Conservation (phyloP, 2,113 vertebrate genomes). For the crab-eating macaque (Macaca fascicularis) region T2T-MFA8v1.1 NC_088376.1:79262001-79262500, state of each 20-base stretch:
- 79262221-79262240: slow-evolving; percentile 15
- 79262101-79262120: background rate
- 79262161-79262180: background rate
- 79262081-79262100: background rate
- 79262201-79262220: background rate
- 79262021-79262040: background rate
- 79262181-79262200: background rate
- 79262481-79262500: slow-evolving; percentile 7
- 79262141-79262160: too few relatives aligned
- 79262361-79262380: background rate
- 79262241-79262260: background rate
- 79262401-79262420: background rate
- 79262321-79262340: background rate
- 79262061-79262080: background rate
- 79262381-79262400: background rate
- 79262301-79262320: slow-evolving; percentile 13
- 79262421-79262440: slow-evolving; percentile 17
- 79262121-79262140: background rate
- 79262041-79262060: background rate
- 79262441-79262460: slow-evolving; percentile 5
- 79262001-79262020: background rate
- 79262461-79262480: background rate
- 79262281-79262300: background rate
- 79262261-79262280: slow-evolving; percentile 1
- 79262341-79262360: background rate